Conservation (phyloP, 2,888 invertebrate genomes). For the Agrochola lota region DNA sequence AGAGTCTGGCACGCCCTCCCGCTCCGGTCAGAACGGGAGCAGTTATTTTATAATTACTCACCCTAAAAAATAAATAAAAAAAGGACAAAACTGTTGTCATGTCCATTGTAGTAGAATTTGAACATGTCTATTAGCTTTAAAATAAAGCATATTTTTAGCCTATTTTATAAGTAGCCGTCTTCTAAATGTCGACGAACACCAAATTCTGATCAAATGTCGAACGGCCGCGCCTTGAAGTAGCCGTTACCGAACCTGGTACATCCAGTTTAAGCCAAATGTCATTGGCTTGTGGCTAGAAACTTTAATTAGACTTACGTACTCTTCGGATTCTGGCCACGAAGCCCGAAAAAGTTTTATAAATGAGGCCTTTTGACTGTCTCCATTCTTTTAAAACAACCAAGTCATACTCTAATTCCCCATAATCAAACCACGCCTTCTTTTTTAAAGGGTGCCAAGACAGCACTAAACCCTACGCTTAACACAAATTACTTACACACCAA, state of each 20-base stretch:
- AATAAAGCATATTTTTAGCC: slow-evolving; percentile 5
- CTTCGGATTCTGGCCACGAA: neutral
- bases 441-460: neutral
- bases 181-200: slow-evolving; percentile 31
- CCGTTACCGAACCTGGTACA: slow-evolving; percentile 41
- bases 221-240: slow-evolving; percentile 43
- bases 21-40: too few species aligned
- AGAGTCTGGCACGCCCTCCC: too few species aligned
- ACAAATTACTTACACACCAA: slow-evolving; percentile 4
- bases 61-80: too few species aligned
- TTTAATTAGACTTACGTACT: neutral
- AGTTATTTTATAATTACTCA: too few species aligned
- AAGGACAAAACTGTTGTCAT: slow-evolving; percentile 2
- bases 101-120: slow-evolving; percentile 12
- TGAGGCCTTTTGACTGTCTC: neutral
- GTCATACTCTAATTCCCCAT: neutral
- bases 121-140: slow-evolving; percentile 6
- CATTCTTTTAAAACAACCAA: neutral
- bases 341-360: neutral
- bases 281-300: neutral
- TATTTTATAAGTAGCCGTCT: slow-evolving; percentile 27
- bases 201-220: slow-evolving; percentile 46
- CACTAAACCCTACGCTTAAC: neutral
- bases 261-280: slow-evolving; percentile 34
- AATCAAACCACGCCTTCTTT: neutral